Evolutionary conservation across 2,797 vertebrate genomes (phyloP).

Genomic region (Clarias platycephalus): DNA sequence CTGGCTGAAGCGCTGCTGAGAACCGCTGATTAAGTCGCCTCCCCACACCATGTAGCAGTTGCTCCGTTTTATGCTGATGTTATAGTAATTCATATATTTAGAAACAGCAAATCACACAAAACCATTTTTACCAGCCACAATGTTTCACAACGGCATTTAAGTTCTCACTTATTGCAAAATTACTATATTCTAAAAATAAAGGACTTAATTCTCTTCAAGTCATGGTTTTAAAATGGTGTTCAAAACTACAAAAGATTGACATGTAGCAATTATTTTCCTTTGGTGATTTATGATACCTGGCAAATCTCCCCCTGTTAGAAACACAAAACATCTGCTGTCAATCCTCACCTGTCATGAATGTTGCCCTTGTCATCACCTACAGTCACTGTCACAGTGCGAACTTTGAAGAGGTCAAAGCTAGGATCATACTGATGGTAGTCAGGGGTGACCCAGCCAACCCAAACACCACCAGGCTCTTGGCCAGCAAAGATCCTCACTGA

Average conservation of each 20-base stretch:
- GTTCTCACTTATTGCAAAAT: not conserved
- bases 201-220: not conserved
- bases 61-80: slow-evolving; percentile 86
- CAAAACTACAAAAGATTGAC: not conserved
- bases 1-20: slow-evolving; percentile 88
- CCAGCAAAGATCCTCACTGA: slow-evolving; percentile 89
- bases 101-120: not conserved
- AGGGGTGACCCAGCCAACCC: slow-evolving; percentile 95
- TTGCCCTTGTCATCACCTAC: slow-evolving; percentile 92
- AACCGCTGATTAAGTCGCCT: slow-evolving; percentile 83
- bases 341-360: slow-evolving; percentile 85
- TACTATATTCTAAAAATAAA: not conserved
- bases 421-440: slow-evolving; percentile 89
- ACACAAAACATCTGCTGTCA: not conserved
- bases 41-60: slow-evolving; percentile 98
- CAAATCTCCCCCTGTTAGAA: not conserved
- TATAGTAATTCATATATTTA: slow-evolving; percentile 6
- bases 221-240: not conserved
- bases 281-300: not conserved
- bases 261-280: not conserved
- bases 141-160: not conserved
- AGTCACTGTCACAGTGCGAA: slow-evolving; percentile 86
- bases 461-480: slow-evolving; percentile 87
- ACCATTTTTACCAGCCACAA: not conserved
- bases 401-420: slow-evolving; percentile 85